phyloP scores from a whole-genome alignment of 1,140 invertebrate genomes.

The Penaeus japonicus region DNA sequence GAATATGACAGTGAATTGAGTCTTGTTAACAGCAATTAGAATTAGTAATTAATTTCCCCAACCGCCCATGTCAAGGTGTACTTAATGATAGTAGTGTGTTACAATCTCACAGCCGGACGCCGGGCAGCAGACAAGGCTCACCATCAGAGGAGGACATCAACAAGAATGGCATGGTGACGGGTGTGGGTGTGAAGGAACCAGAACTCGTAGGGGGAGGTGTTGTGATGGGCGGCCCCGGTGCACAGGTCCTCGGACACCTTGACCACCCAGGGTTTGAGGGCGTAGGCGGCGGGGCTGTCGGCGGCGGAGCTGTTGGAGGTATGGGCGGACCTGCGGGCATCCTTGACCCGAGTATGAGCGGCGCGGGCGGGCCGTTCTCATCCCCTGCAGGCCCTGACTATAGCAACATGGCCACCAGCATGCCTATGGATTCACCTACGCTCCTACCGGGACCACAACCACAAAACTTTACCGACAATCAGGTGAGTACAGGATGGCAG shows the following conservation, averaged over 20 bases:
- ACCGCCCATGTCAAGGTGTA: background rate
- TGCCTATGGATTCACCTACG: slow-evolving; percentile 58
- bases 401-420: slow-evolving; percentile 56
- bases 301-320: slow-evolving; percentile 30
- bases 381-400: slow-evolving; percentile 48
- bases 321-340: slow-evolving; percentile 50
- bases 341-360: slow-evolving; percentile 43
- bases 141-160: slow-evolving; percentile 83
- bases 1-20: too few relatives aligned
- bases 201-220: slow-evolving; percentile 49
- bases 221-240: slow-evolving; percentile 42
- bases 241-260: slow-evolving; percentile 51
- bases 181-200: slow-evolving; percentile 35
- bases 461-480: slow-evolving; percentile 58
- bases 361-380: slow-evolving; percentile 35
- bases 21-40: too few relatives aligned
- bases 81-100: slow-evolving; percentile 22
- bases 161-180: slow-evolving; percentile 65
- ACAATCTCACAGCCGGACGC: slow-evolving; percentile 38
- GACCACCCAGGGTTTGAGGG: slow-evolving; percentile 53
- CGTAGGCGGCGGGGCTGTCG: slow-evolving; percentile 37
- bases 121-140: slow-evolving; percentile 86
- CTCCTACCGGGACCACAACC: slow-evolving; percentile 51
- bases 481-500: slow-evolving; percentile 10
- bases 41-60: too few relatives aligned